Evolutionary conservation across 2,888 invertebrate genomes (phyloP), one percentile per base, ranked within the genome.

Genomic region (Andrena praecox): DNA sequence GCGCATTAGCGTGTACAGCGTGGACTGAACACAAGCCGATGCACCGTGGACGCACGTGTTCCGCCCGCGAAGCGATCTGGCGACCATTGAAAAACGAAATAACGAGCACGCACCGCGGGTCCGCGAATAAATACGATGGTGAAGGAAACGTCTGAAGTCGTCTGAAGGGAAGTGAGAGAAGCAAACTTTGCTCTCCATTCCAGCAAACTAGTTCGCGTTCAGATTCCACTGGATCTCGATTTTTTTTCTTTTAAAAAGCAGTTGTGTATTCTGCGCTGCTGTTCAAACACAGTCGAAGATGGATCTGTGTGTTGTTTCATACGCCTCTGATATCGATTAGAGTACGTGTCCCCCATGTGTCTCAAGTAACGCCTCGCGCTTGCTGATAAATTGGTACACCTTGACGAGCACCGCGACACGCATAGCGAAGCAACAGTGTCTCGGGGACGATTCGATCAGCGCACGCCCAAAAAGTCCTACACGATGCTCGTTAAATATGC

Each of bases 21-120:
- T 56, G 70, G 50, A 71, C 27, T 56, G 70, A 35, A 71, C 27
- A 62, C 70, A 67, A 73, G 64, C 48, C 74, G 52, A 66, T 66
- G 63, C 68, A 70, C 60, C 60, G 42, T 35, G 52, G 16, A 72
- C 67, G 81, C 82, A 82, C 82, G 80, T 77, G 82, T 76, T 78
- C 63, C 10, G 72, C 66, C 60, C 79, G 72, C 62, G 79, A 68
- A 72, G 63, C 62, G 62, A 78, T 80, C 67, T n/a, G 20, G 48
- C 60, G 72, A 64, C 64, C 56, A 52, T 24, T 67, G 67, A 78
- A 80, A 80, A 78, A 78, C 72, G 50, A 63, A 35, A 52, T 35
- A 72, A 78, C 71, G 12, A 50, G 62, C 60, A 12, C 24, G 68
- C 50, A 42, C 52, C 5, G 20, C 48, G 66, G 29, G 29, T 29